A percentile compares a stretch with the other conserved stretches of the same genome.
These are phyloP conservation scores for Galendromus occidentalis DNA, from an alignment of 1,140 invertebrate species.

Conservation along the genomic window DNA sequence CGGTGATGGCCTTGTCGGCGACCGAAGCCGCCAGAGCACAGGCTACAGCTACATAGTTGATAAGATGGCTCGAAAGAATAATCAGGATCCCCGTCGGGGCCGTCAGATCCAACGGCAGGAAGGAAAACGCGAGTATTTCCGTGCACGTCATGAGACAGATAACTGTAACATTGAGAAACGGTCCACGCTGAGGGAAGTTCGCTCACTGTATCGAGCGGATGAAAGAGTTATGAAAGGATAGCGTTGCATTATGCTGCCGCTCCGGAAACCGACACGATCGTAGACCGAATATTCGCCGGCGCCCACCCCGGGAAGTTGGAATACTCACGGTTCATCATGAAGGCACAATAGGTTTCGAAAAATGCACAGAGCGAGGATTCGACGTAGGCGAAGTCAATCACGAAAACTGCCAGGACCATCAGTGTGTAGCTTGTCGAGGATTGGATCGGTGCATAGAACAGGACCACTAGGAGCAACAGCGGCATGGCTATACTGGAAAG, in stretches of 20 bases:
- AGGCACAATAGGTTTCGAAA: neutral
- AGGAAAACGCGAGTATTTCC: neutral
- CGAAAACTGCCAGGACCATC: neutral
- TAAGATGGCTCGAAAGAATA: neutral
- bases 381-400: constrained; percentile 5
- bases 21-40: neutral
- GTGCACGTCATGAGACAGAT: constrained; percentile 9
- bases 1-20: constrained; percentile 1
- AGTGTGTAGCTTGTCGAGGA: neutral
- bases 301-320: neutral
- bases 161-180: neutral
- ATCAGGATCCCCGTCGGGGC: neutral
- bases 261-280: neutral
- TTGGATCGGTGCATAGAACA: neutral
- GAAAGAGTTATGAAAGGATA: neutral
- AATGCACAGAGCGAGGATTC: neutral
- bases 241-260: neutral
- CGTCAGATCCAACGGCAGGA: neutral
- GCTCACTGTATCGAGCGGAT: neutral
- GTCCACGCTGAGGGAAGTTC: neutral
- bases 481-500: constrained; percentile 3
- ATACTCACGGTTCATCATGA: constrained; percentile 4
- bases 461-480: neutral
- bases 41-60: neutral
- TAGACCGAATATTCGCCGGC: neutral